Conservation (phyloP, 2,797 vertebrate species). For the Prionace glauca region DNA sequence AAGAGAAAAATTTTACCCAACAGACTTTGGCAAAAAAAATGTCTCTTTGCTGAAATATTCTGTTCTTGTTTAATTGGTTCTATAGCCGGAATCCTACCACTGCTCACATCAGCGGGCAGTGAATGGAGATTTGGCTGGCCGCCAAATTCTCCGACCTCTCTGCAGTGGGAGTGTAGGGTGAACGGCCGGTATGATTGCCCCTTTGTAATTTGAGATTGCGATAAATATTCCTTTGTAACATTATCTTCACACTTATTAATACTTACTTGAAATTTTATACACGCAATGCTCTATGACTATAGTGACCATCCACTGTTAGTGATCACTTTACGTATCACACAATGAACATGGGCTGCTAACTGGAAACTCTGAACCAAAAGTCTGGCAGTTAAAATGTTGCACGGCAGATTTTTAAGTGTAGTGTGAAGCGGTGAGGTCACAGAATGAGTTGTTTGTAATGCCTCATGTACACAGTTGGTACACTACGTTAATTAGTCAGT, state of each 20-base stretch:
- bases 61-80: background rate
- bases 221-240: background rate
- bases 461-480: background rate
- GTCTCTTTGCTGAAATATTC: background rate
- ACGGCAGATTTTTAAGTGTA: background rate
- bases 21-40: background rate
- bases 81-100: background rate
- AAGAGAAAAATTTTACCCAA: background rate
- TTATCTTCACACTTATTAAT: background rate
- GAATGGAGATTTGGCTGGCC: too few species aligned
- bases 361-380: background rate
- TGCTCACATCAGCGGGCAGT: too few species aligned
- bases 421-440: background rate
- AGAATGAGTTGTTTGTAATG: background rate
- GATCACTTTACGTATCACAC: background rate
- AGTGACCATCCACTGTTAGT: background rate
- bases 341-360: background rate
- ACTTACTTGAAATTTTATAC: background rate
- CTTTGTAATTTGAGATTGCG: background rate
- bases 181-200: too few species aligned
- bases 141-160: too few species aligned
- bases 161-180: too few species aligned
- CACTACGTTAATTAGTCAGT: background rate
- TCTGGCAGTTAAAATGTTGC: background rate
- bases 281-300: background rate